Evolutionary conservation across 2,888 invertebrate species (phyloP), one percentile per base, ranked within the genome.

Genomic region (Troides oblongomaculatus): DNA sequence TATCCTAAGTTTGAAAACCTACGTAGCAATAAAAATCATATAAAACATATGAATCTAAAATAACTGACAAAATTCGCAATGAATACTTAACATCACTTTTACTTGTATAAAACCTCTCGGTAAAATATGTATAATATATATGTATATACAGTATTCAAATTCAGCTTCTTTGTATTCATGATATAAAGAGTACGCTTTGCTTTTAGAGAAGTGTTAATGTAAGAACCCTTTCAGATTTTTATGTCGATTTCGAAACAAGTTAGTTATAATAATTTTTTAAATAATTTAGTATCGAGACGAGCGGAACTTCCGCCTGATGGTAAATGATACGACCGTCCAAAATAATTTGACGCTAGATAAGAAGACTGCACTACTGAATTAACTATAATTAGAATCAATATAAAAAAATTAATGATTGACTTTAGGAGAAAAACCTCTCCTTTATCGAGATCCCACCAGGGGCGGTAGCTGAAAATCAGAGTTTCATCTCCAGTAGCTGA

Each of bases 161-260:
- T 59, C 58, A 23, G 39, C 64, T 56, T 25, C 65, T 65, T 65
- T 63, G n/a, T 59, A 59, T 65, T 65, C 59, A n/a, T 25, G 65
- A 43, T 59, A 57, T 58, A 65, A 63, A 63, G 62, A 64, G 46
- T 58, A 65, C 23, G 58, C 65, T 59, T 59, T 58, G 65, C 58
- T 65, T 65, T 58, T 65, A 63, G 56, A 53, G 36, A n/a, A 63
- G 53, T 64, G 36, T 65, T 65, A 65, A 65, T 46, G 46, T 59
- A 59, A 65, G 23, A 46, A 14, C 23, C 43, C 10, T 4, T 53
- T 36, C 10, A 36, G 4, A 2, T 50, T 50, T 62, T 62, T 25
- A 1, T 17, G 18, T 12, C 7, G 21, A n/a, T 23, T 58, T 58
- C 23, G 6, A 12, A 25, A 58, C 12, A 5, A 3, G 0, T 58